Evolutionary conservation across 2,888 invertebrate species (phyloP).

Genomic region (Noctua pronuba): DNA sequence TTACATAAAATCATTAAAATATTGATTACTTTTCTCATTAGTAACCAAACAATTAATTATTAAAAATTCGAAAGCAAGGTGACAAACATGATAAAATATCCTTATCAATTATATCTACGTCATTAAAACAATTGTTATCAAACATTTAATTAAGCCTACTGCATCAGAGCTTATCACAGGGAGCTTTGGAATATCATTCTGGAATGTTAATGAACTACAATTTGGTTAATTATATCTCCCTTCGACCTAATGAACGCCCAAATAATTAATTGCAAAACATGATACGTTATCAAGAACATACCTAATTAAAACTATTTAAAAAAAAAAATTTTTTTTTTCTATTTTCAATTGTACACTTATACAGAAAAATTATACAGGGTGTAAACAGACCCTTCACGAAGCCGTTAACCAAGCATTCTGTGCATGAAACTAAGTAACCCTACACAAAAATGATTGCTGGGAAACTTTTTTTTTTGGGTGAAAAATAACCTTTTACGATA

Average conservation of each 20-base stretch:
- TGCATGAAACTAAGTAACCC: too few relatives aligned
- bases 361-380: too few relatives aligned
- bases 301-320: not conserved
- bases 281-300: constrained; percentile 30
- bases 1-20: constrained; percentile 21
- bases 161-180: constrained; percentile 74
- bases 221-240: constrained; percentile 43
- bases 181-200: constrained; percentile 75
- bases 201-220: constrained; percentile 65
- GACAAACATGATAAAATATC: constrained; percentile 33
- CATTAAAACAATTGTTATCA: constrained; percentile 52
- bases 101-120: constrained; percentile 52
- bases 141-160: constrained; percentile 53
- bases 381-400: too few relatives aligned
- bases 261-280: constrained; percentile 24
- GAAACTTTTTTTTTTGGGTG: too few relatives aligned
- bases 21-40: constrained; percentile 31
- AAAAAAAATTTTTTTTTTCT: not conserved
- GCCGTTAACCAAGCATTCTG: too few relatives aligned
- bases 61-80: constrained; percentile 39
- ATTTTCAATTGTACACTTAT: not conserved
- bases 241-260: constrained; percentile 44
- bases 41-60: constrained; percentile 24
- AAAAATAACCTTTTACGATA: too few relatives aligned
- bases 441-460: too few relatives aligned